Conservation (phyloP, 2,888 invertebrate species). For the Anthophora plumipes region DNA sequence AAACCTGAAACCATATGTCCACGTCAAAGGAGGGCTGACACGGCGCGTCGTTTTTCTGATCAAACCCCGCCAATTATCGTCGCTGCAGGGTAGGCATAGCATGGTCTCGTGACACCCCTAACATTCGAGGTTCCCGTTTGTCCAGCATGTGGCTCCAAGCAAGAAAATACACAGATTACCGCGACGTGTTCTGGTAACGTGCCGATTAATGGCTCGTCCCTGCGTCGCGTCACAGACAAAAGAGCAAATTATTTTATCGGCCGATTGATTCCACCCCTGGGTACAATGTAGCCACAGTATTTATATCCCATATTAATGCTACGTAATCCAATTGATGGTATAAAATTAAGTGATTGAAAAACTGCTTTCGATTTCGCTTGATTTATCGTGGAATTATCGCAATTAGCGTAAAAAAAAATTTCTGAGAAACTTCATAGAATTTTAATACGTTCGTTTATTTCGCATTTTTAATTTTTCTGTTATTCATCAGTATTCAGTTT, state of each 20-base stretch:
- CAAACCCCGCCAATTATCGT: constrained; percentile 63
- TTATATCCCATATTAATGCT: background rate
- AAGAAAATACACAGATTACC: constrained; percentile 65
- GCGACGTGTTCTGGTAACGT: constrained; percentile 59
- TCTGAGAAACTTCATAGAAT: too few relatives aligned
- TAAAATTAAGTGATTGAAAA: background rate
- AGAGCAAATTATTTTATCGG: constrained; percentile 1
- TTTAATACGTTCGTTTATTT: too few relatives aligned
- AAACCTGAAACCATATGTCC: constrained; percentile 46
- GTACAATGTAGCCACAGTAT: background rate
- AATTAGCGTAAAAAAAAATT: too few relatives aligned
- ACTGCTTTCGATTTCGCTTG: background rate
- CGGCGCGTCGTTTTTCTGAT: constrained; percentile 52
- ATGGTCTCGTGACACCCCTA: constrained; percentile 40
- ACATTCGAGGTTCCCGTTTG: constrained; percentile 28
- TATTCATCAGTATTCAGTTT: background rate
- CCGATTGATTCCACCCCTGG: background rate
- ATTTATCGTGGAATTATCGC: background rate
- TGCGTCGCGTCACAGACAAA: background rate
- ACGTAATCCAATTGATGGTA: background rate
- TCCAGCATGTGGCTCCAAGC: constrained; percentile 36
- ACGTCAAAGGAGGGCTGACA: constrained; percentile 41
- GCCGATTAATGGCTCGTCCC: constrained; percentile 48
- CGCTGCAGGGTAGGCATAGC: constrained; percentile 23
- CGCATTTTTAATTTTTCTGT: too few relatives aligned